These are phyloP conservation scores for Halichoerus grypus DNA, from an alignment of 2,113 vertebrate species.

Conservation along the genomic window DNA sequence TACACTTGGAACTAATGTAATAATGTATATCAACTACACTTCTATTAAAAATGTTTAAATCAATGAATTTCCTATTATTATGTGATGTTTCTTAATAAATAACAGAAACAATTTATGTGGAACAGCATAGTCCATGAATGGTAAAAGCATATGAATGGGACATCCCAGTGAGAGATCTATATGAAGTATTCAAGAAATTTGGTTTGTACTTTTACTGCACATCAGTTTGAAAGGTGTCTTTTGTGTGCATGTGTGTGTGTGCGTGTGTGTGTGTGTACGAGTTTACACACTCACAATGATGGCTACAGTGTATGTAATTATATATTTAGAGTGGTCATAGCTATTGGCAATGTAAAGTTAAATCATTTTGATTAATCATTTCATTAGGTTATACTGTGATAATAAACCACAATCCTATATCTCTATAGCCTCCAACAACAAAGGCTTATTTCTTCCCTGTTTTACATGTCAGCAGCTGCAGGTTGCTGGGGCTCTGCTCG, in stretches of 20 bases:
- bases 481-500: not conserved
- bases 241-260: no score
- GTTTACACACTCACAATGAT: not conserved
- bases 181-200: not conserved
- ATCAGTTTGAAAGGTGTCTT: not conserved
- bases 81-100: not conserved
- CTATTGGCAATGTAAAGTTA: not conserved
- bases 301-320: not conserved
- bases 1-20: not conserved
- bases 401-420: not conserved
- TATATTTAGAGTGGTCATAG: not conserved
- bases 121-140: no score
- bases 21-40: not conserved
- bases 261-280: not conserved
- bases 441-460: not conserved
- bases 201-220: not conserved
- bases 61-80: not conserved
- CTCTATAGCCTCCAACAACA: not conserved
- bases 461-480: not conserved
- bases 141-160: not conserved
- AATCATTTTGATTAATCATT: not conserved
- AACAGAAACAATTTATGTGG: not conserved
- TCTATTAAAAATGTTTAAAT: not conserved
- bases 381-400: not conserved
- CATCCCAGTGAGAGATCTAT: not conserved